Conservation (phyloP, 2,113 vertebrate species). For the Oncorhynchus tshawytscha region DNA sequence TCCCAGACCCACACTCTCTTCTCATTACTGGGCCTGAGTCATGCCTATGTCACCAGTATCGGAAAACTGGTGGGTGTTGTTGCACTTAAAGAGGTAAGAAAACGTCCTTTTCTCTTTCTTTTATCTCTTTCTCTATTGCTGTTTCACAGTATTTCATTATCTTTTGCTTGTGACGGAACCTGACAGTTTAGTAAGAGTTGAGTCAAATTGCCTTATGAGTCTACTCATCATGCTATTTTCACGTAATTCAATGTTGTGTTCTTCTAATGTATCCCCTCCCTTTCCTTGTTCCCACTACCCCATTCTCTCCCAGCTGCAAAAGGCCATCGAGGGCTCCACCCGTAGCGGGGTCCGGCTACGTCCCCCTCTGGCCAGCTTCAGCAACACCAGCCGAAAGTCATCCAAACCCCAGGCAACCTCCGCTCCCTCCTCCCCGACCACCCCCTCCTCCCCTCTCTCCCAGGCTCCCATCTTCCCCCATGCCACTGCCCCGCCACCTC, state of each 20-base stretch:
- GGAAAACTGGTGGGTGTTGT: constrained; percentile 91
- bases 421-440: constrained; percentile 31
- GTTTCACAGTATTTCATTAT: neutral
- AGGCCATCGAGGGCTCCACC: constrained; percentile 92
- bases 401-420: constrained; percentile 55
- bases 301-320: constrained; percentile 83
- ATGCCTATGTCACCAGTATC: constrained; percentile 91
- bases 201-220: no score
- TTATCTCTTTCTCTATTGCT: neutral
- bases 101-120: neutral
- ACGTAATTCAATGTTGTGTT: neutral
- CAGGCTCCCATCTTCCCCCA: neutral
- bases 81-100: constrained; percentile 88
- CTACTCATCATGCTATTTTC: neutral
- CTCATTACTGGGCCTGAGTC: constrained; percentile 88
- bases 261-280: neutral
- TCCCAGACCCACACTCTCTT: constrained; percentile 89
- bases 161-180: no score
- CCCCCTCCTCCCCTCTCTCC: constrained; percentile 24
- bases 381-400: constrained; percentile 67
- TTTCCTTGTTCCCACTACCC: neutral
- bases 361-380: constrained; percentile 91
- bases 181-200: no score
- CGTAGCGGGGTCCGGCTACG: constrained; percentile 85
- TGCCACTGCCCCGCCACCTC: constrained; percentile 12